Conservation (phyloP, 2,113 vertebrate species). For the Python bivittatus region DNA sequence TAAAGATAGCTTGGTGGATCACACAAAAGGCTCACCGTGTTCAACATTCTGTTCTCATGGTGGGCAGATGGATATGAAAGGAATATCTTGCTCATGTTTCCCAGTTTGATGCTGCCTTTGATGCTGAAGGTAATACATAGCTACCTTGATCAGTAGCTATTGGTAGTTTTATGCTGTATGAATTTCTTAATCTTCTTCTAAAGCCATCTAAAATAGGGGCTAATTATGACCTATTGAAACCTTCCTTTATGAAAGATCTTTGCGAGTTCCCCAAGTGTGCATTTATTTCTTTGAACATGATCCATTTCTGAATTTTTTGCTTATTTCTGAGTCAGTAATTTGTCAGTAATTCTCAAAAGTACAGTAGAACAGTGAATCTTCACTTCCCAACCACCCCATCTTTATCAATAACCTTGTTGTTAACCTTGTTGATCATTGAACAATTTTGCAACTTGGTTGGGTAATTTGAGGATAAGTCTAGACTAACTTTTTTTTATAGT, state of each 20-base stretch:
- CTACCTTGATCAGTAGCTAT: background rate
- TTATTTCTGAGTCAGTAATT: background rate
- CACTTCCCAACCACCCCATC: background rate
- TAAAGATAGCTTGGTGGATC: background rate
- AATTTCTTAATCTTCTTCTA: background rate
- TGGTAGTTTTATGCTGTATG: background rate
- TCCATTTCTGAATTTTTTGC: background rate
- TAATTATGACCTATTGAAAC: background rate
- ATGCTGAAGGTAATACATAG: background rate
- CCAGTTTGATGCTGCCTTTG: background rate
- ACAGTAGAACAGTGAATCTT: background rate
- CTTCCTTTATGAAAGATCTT: background rate
- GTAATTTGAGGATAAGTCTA: slow-evolving; percentile 47
- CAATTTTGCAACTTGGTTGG: slow-evolving; percentile 52
- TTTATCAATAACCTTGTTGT: background rate
- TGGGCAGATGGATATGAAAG: background rate
- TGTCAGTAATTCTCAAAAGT: background rate
- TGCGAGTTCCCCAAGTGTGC: background rate
- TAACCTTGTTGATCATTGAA: background rate
- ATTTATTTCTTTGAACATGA: background rate
- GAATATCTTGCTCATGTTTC: background rate
- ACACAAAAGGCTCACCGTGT: background rate
- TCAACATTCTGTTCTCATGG: background rate
- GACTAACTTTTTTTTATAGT: slow-evolving; percentile 41
- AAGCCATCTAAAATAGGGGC: background rate